Base-by-base conservation (phyloP, 2,888 invertebrate genomes). In the Plutella xylostella region DNA sequence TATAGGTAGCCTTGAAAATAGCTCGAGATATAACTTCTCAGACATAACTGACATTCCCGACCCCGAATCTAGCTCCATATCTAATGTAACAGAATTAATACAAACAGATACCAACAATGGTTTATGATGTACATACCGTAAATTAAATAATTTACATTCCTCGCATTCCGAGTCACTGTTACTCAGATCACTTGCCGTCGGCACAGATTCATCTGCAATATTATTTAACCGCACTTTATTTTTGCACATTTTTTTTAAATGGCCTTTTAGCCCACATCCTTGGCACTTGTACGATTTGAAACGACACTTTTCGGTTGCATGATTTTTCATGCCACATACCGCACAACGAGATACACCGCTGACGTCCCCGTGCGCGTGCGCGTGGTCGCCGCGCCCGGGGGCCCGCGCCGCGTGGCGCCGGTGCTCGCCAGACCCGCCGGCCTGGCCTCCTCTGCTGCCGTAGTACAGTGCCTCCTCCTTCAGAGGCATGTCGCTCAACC, bases 201-300 rank as follows among this genome's bases (percentile, higher is more conserved):
- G 38, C 12, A n/a, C n/a, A n/a, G n/a, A n/a, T n/a, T n/a, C n/a
- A n/a, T n/a, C n/a, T n/a, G 20, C 12, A 19, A 38, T 19, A 14
- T 38, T 21, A 11, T 20, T 20, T 21, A 21, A 3, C 19, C 17
- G 35, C 17, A 12, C 4, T 18, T 21, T 18, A 20, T n/a, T 4
- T 21, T 38, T 25, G 21, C 40, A 40, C 14, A 40, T 28, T 15
- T 40, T 40, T 18, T 40, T 40, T 14, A 40, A 28, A 21, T 40
- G 40, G 11, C 14, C 25, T 4, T 25, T 25, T 21, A n/a, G n/a
- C n/a, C n/a, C n/a, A n/a, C n/a, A n/a, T n/a, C n/a, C n/a, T n/a
- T n/a, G n/a, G n/a, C n/a, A n/a, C n/a, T n/a, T n/a, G n/a, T n/a
- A n/a, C n/a, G n/a, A n/a, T n/a, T n/a, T n/a, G n/a, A n/a, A n/a